Conservation (phyloP, 1,140 invertebrate species). For the Venturia canescens region DNA sequence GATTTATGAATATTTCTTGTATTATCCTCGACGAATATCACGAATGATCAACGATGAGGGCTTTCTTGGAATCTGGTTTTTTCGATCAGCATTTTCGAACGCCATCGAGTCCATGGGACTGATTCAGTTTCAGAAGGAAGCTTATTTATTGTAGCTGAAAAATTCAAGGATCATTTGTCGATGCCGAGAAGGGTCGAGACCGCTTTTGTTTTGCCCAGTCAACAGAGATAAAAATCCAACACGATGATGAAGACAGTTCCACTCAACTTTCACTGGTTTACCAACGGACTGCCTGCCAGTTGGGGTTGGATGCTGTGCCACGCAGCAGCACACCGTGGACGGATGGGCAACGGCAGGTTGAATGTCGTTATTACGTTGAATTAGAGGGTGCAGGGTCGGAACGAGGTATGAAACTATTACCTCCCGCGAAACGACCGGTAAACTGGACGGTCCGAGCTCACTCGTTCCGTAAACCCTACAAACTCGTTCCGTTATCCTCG, state of each 20-base stretch:
- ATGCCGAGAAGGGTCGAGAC: background rate
- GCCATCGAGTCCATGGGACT: background rate
- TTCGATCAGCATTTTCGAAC: too few relatives aligned
- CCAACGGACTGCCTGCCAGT: conserved; percentile 23
- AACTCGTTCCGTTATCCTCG: conserved; percentile 39
- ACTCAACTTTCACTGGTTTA: conserved; percentile 31
- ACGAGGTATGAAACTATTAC: conserved; percentile 78
- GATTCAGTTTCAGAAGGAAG: background rate
- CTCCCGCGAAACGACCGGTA: conserved; percentile 71
- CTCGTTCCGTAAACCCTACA: conserved; percentile 47
- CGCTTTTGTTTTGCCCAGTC: background rate
- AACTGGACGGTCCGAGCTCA: conserved; percentile 53
- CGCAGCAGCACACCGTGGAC: conserved; percentile 49
- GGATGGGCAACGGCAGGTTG: conserved; percentile 73
- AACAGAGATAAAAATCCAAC: conserved; percentile 31
- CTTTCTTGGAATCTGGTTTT: background rate
- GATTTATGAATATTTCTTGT: too few relatives aligned
- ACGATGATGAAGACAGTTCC: background rate
- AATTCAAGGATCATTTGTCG: background rate
- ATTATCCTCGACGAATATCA: too few relatives aligned
- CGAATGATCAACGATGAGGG: too few relatives aligned
- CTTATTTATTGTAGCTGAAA: background rate
- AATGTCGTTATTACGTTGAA: conserved; percentile 77
- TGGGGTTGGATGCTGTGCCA: conserved; percentile 38
- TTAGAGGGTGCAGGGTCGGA: conserved; percentile 77